A percentile compares a stretch with the other conserved stretches of the same genome.
Evolutionary conservation across 2,797 vertebrate species (phyloP).

Genomic region (Alauda arvensis): DNA sequence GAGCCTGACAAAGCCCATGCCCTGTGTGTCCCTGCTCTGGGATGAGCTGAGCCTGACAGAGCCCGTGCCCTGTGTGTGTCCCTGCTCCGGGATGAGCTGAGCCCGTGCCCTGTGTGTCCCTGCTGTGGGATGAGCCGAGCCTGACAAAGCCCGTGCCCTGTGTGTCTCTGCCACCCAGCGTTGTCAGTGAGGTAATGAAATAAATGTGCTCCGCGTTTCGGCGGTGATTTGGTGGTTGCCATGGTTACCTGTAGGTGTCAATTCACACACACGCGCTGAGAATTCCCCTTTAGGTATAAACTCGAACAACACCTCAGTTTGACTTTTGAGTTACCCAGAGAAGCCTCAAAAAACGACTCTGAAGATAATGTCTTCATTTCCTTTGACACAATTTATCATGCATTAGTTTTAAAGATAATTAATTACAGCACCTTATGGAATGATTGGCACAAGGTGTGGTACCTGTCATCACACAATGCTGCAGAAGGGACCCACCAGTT

Average conservation of each 20-base stretch:
- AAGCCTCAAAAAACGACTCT: neutral
- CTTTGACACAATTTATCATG: neutral
- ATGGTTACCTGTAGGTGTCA: fast-evolving
- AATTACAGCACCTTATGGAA: neutral
- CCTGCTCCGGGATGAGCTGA: neutral
- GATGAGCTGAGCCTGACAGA: too few species aligned
- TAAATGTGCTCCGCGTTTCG: neutral
- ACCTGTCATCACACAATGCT: neutral
- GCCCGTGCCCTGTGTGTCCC: neutral
- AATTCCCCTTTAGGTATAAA: neutral
- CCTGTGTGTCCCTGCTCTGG: too few species aligned
- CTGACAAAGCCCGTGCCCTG: neutral
- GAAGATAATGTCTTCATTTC: neutral
- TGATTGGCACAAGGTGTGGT: neutral
- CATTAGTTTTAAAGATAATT: neutral
- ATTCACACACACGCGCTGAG: neutral
- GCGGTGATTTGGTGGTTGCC: neutral
- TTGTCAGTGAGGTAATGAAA: neutral
- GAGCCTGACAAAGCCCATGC: too few species aligned
- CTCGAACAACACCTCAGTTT: neutral
- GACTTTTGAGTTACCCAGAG: neutral
- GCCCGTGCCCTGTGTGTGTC: too few species aligned
- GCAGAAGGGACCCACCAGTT: neutral
- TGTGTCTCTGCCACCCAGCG: neutral
- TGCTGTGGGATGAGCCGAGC: too few species aligned